Evolutionary conservation across 2,797 vertebrate species (phyloP).

Genomic region (Pangasius krempfi): DNA sequence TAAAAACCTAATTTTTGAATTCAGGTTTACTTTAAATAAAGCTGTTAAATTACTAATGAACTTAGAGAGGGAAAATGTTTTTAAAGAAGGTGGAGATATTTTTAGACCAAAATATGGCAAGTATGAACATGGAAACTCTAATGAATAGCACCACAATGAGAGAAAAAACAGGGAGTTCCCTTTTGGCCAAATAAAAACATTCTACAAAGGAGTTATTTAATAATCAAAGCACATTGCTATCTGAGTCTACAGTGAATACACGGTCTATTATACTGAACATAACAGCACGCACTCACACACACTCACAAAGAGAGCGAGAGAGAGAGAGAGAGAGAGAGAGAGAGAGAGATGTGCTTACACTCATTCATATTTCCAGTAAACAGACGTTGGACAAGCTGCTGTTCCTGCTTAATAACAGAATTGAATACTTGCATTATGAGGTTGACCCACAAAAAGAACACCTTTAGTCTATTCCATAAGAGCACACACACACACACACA

Average conservation of each 20-base stretch:
- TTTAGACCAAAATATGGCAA: background rate
- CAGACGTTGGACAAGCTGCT: background rate
- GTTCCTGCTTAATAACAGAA: conserved; percentile 23
- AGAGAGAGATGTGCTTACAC: background rate
- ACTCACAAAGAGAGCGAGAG: conserved; percentile 7
- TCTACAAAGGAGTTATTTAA: conserved; percentile 45
- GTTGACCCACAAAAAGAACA: conserved; percentile 35
- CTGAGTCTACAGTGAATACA: conserved; percentile 35
- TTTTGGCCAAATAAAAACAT: conserved; percentile 29
- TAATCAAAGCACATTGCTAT: conserved; percentile 25
- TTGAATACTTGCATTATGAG: conserved; percentile 33
- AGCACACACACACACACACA: conserved; percentile 14
- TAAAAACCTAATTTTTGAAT: background rate
- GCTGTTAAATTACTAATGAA: background rate
- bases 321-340: conserved; percentile 25
- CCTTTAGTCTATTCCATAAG: conserved; percentile 31
- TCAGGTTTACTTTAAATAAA: background rate
- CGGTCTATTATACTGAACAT: conserved; percentile 26
- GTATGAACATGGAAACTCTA: conserved; percentile 20
- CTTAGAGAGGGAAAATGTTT: background rate
- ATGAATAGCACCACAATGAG: background rate
- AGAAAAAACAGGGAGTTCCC: conserved; percentile 42
- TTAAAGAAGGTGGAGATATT: background rate
- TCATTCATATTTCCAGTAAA: conserved; percentile 8
- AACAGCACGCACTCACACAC: conserved; percentile 13